A percentile compares a stretch with the other conserved stretches of the same genome.
Conservation (phyloP, 2,888 invertebrate genomes). For the Nipponacmea schrenckii region DNA sequence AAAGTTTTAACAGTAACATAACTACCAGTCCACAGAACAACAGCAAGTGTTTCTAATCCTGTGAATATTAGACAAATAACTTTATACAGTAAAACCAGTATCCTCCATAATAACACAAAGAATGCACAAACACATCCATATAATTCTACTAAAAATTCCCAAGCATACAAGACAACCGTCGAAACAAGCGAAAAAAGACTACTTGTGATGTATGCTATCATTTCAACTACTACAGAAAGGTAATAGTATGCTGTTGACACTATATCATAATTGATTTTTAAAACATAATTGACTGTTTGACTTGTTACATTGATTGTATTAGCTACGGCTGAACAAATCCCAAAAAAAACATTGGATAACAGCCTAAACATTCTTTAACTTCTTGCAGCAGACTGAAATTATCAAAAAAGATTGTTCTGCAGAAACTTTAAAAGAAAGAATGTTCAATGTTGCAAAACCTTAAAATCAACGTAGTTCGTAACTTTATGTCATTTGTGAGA, state of each 20-base stretch:
- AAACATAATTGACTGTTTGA: constrained; percentile 18
- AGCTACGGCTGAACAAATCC: constrained; percentile 15
- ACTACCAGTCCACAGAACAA: constrained; percentile 30
- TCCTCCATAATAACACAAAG: constrained; percentile 27
- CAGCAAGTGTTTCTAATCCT: constrained; percentile 26
- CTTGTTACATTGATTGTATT: constrained; percentile 14
- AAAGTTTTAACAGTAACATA: constrained; percentile 24
- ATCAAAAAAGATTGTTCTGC: no score
- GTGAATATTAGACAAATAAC: constrained; percentile 24
- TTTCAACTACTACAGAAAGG: constrained; percentile 5
- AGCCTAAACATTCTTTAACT: not conserved
- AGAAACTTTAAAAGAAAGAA: no score
- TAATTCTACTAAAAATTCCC: constrained; percentile 32
- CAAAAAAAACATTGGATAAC: constrained; percentile 10
- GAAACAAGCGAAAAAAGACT: constrained; percentile 1
- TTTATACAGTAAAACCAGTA: constrained; percentile 29
- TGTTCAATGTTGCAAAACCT: no score
- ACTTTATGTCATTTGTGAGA: no score
- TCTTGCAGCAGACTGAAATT: no score
- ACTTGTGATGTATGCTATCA: not conserved
- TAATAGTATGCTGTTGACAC: constrained; percentile 21
- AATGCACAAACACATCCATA: constrained; percentile 26
- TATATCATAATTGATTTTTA: constrained; percentile 22
- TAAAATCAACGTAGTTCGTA: no score
- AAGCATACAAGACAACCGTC: constrained; percentile 16